A percentile compares a stretch with the other conserved stretches of the same genome.
Evolutionary conservation across 2,888 invertebrate genomes (phyloP).

Genomic region (Caenorhabditis afra): DNA sequence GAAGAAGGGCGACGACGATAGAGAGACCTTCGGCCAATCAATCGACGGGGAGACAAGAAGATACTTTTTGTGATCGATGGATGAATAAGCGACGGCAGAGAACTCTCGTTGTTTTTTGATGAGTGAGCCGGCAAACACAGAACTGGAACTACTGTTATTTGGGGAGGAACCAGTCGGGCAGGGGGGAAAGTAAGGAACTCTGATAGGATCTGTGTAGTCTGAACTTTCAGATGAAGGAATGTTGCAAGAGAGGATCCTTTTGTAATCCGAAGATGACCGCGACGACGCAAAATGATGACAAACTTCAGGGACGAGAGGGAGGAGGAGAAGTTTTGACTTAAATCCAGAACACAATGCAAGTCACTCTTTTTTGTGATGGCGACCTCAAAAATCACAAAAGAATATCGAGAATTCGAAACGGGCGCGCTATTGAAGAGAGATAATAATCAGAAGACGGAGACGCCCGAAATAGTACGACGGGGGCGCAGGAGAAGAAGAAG

Average conservation of each 20-base stretch:
- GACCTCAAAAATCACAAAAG: slow-evolving; percentile 31
- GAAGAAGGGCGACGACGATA: not conserved
- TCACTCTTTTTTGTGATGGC: not conserved
- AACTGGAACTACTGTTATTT: too few species aligned
- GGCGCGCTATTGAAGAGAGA: slow-evolving; percentile 22
- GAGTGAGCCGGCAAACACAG: too few species aligned
- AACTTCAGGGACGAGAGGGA: not conserved
- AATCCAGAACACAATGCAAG: slow-evolving; percentile 7
- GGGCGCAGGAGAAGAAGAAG: not conserved
- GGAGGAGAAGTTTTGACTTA: not conserved
- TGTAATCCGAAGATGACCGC: not conserved
- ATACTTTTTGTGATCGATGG: slow-evolving; percentile 6
- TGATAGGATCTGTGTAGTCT: too few species aligned
- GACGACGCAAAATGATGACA: slow-evolving; percentile 10
- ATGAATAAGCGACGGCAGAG: too few species aligned
- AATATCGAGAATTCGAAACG: slow-evolving; percentile 27
- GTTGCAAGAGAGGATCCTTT: not conserved
- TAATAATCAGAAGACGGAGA: slow-evolving; percentile 40
- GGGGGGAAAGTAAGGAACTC: too few species aligned
- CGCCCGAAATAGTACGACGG: slow-evolving; percentile 45
- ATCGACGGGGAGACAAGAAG: slow-evolving; percentile 1
- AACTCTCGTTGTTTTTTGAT: too few species aligned
- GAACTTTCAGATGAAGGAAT: too few species aligned
- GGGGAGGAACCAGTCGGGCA: too few species aligned
- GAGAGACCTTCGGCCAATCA: not conserved